Conservation (phyloP, 2,888 invertebrate species). For the Beris morrisii region DNA sequence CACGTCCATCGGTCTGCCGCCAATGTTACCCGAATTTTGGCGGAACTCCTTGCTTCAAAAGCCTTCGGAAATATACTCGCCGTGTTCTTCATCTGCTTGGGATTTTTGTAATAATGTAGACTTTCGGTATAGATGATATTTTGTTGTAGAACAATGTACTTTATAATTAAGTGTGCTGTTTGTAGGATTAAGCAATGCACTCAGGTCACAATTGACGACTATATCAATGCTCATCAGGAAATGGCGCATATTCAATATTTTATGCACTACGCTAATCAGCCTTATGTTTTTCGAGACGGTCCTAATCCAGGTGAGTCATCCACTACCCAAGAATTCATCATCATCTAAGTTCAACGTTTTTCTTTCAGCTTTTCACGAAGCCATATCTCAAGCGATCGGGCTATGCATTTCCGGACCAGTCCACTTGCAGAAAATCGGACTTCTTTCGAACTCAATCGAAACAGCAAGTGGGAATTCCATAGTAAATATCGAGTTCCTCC, state of each 20-base stretch:
- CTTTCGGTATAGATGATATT: conserved; percentile 64
- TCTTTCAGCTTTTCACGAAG: conserved; percentile 78
- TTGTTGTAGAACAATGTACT: conserved; percentile 2
- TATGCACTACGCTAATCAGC: conserved; percentile 74
- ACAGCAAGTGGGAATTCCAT: conserved; percentile 41
- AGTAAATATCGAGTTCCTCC: conserved; percentile 58
- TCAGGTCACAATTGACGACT: conserved; percentile 73
- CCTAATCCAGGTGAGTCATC: conserved; percentile 71
- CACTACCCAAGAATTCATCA: not conserved
- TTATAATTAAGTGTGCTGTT: not conserved
- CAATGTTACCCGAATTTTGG: conserved; percentile 85
- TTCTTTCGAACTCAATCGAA: conserved; percentile 64
- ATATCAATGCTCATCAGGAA: conserved; percentile 79
- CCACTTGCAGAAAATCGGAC: conserved; percentile 73
- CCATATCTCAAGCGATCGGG: conserved; percentile 77
- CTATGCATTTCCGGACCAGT: conserved; percentile 76
- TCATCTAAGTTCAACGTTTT: not conserved
- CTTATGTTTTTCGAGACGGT: conserved; percentile 75
- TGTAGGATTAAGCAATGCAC: conserved; percentile 81
- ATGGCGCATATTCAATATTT: conserved; percentile 84
- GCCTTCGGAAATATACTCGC: conserved; percentile 67
- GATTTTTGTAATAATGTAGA: conserved; percentile 83
- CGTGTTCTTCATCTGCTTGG: conserved; percentile 78
- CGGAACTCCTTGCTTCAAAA: conserved; percentile 76
- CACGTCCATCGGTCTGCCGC: conserved; percentile 75